Evolutionary conservation across 53 echinoderm and acorn worm species (phyloP), one percentile per base, ranked within the genome.

Genomic region (Patiria pectinifera): DNA sequence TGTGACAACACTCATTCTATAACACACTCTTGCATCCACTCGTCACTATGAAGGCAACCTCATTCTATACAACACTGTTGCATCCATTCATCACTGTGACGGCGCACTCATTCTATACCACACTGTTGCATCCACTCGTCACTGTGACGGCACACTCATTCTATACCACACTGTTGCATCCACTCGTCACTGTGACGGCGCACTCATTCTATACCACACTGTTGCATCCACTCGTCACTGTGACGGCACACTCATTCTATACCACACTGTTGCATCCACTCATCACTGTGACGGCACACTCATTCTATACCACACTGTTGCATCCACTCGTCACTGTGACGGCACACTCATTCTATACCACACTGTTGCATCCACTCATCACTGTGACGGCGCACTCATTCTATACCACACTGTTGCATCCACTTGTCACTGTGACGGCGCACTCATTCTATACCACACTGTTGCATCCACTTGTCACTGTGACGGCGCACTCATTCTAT

Each of bases 181-280:
- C 21, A 59, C 59, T 59, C 21, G 48, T 59, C 59, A 59, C 82
- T 21, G 49, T 21, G n/a, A 82, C 13, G 82, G 79, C 79, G 18
- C 47, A 43, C 79, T 79, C 75, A 3, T 19, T 35, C 35, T 35
- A 35, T 35, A 35, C 35, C 1, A 35, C 35, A 35, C 35, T 35
- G 35, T 35, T 35, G 35, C 60, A 60, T 60, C 60, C 60, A 60
- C 60, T 60, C 9, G 8, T 78, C 45, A 78, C 44, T 78, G 45
- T 45, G 45, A 78, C 45, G 35, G 78, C 78, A 78, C 78, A 45
- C 63, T 84, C 84, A 62, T 84, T 84, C 62, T 84, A 25, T 62
- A 18, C 25, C 63, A 62, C 26, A 11, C 12, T 25, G 84, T 43
- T 78, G 35, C 44, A 43, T 78, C 78, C 44, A 26, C 84, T 63